These are phyloP conservation scores for Melinaea menophilus DNA, from an alignment of 2,888 invertebrate species.

Conservation along the genomic window DNA sequence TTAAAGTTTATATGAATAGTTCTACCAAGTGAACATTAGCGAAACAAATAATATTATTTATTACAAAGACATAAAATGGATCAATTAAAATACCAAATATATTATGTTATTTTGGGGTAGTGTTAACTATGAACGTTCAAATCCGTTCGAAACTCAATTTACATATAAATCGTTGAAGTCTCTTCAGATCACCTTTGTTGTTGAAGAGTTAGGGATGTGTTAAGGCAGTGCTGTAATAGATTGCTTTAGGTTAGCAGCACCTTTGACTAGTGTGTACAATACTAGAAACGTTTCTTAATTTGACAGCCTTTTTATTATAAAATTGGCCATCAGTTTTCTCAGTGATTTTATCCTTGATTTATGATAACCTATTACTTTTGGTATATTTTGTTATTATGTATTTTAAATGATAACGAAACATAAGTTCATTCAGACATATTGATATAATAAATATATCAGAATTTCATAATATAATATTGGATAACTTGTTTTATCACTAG, in stretches of 20 bases:
- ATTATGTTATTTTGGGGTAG: constrained; percentile 28
- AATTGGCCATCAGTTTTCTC: too few relatives aligned
- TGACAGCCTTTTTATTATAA: not conserved
- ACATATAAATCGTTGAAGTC: too few relatives aligned
- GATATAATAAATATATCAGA: not conserved
- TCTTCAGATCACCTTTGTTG: too few relatives aligned
- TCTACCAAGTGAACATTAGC: not conserved
- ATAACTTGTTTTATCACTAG: not conserved
- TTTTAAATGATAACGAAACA: too few relatives aligned
- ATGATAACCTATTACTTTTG: too few relatives aligned
- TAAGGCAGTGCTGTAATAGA: too few relatives aligned
- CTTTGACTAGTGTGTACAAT: constrained; percentile 12
- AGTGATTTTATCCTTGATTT: too few relatives aligned
- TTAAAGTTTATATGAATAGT: constrained; percentile 19
- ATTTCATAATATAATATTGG: not conserved
- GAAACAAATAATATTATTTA: constrained; percentile 14
- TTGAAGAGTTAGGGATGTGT: too few relatives aligned
- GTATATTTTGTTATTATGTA: too few relatives aligned
- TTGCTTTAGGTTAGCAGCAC: constrained; percentile 26
- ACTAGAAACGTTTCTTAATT: constrained; percentile 5
- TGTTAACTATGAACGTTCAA: constrained; percentile 63
- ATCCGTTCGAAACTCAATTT: constrained; percentile 34
- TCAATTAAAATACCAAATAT: not conserved
- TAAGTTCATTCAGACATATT: too few relatives aligned
- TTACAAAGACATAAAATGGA: constrained; percentile 13